Base-by-base conservation (phyloP, 2,113 vertebrate genomes). In the Platanista minor region DNA sequence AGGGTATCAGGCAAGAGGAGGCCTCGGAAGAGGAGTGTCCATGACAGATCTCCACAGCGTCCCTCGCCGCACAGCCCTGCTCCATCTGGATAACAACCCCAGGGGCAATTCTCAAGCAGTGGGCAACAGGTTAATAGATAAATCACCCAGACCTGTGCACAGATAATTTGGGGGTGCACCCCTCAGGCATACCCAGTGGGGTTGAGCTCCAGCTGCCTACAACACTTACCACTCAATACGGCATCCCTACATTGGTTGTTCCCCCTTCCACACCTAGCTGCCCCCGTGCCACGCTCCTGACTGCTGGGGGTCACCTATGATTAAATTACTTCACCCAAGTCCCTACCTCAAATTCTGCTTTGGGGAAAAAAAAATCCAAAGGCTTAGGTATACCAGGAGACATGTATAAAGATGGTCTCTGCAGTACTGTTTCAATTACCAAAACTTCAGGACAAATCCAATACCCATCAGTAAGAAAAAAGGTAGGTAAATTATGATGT, bases 101-200 rank as follows among this genome's bases (percentile, higher is more conserved):
- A 11, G 29, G 62, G 14, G 52, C 36, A 59, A 46, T 17, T 39
- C 93, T 36, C 69, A 66, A 46, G 2, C 72, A 23, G 25, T 0
- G 8, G 23, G 72, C 49, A 69, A 43, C 49, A 80, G 29, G 52
- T 20, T 31, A 64, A 52, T 0, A 39, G 36, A n/a, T 43, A 23
- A n/a, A 31, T 2, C 3, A 27, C 15, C 1, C 10, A 6, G 27
- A 8, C 29, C 21, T 17, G 1, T 67, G 11, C 17, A 33, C 52
- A 8, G 27, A 41, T 15, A 23, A 31, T 23, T 23, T 6, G 6
- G 82, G 64, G 74, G 15, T 8, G 1, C 2, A 8, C 18, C 39
- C 85, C 71, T 39, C 62, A 36, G n/a, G 52, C 64, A 13, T 0
- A 1, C 15, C 72, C 9, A 14, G 41, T 1, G 9, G 18, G n/a